Percentiles rank a stretch among this genome's conserved stretches.
phyloP scores from a whole-genome alignment of 2,797 vertebrate genomes.

The Halcyon chelicuti region DNA sequence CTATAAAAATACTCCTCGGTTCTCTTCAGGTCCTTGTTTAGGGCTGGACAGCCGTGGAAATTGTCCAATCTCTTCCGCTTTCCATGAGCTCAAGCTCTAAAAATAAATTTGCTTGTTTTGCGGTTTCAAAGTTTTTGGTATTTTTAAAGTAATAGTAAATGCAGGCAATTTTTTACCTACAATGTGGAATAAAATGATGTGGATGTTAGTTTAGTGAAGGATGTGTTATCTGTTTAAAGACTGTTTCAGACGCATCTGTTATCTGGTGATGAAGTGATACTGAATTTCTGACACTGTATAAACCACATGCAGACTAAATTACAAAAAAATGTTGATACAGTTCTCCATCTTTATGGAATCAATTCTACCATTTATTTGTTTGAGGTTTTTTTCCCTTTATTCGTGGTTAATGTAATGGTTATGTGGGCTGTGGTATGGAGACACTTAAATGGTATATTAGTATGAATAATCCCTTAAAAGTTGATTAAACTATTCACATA shows the following conservation, averaged over 20 bases:
- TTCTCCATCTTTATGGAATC: not conserved
- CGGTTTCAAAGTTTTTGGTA: not conserved
- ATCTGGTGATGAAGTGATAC: not conserved
- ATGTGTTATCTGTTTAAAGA: not conserved
- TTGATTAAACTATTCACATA: not conserved
- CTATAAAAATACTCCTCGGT: not conserved
- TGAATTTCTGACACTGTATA: not conserved
- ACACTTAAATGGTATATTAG: not conserved
- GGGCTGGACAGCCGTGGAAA: not conserved
- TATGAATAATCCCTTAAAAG: not conserved
- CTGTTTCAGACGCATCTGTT: not conserved
- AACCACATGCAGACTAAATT: not conserved
- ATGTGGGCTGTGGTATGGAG: not conserved
- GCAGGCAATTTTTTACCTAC: not conserved
- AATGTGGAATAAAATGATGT: not conserved
- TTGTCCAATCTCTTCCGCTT: not conserved
- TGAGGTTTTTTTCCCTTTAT: not conserved
- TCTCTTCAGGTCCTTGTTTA: rapidly evolving
- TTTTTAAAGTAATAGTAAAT: not conserved
- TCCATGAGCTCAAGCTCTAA: not conserved
- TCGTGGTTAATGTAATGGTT: not conserved
- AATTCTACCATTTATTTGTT: not conserved
- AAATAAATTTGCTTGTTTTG: rapidly evolving
- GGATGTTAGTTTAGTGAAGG: not conserved
- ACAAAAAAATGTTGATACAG: not conserved